Base-by-base conservation (phyloP, 2,797 vertebrate genomes). In the Calcarius lapponicus region DNA sequence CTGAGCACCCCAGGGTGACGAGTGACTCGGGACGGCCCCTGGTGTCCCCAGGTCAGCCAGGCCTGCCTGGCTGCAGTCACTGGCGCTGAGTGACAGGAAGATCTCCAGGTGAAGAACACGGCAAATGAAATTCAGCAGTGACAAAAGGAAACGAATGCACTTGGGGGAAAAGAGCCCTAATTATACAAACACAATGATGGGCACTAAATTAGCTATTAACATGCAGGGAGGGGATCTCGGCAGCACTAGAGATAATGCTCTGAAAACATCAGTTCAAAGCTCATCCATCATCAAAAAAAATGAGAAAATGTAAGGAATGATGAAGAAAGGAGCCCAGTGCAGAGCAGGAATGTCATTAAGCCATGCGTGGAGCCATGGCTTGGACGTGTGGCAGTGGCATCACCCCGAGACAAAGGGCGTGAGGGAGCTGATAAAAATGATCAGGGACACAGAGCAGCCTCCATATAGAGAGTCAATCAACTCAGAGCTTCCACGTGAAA, bases 141-240 rank as follows among this genome's bases (percentile, higher is more conserved):
- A 96, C 96, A 96, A 93, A 96, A 86, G 91, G 93, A 94, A 95
- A 91, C 47, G 11, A 86, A 95, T 75, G 83, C 91, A 95, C 89
- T 90, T 90, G 87, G 93, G 95, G 87, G 79, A 91, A 82, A 92
- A 87, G 91, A 92, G 86, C 81, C 92, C 92, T 95, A 96, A 96
- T 96, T 96, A 96, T 83, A 85, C 91, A 83, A 95, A 94, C 91
- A 95, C 91, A 95, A 83, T 74, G 95, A 94, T 83, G 90, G 93
- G 95, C 82, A 90, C 94, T 96, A 96, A 96, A 96, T 94, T 94
- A 96, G 95, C 94, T 94, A 93, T 96, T 96, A 96, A 96, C 94
- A 96, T 96, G 95, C 96, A 83, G 93, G 95, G 96, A 95, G 90
- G 95, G 93, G 94, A 96, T 94, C 91, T 87, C 67, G 0, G 45